phyloP scores from a whole-genome alignment of 2,797 vertebrate genomes.

The Siniperca obscura region DNA sequence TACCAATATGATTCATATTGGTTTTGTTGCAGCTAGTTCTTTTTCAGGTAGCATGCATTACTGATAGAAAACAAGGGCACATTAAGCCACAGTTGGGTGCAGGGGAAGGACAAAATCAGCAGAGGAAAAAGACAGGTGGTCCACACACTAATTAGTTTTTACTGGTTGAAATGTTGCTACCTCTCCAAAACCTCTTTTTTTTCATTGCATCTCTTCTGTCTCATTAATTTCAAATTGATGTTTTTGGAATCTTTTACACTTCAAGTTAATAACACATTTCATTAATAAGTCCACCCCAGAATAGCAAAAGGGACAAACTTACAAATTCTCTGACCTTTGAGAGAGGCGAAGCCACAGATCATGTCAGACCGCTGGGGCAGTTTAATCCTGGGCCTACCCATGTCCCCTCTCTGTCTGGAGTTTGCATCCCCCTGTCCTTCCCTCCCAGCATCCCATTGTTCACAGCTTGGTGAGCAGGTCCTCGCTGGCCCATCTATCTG shows the following conservation, averaged over 20 bases:
- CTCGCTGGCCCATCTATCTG: constrained; percentile 90
- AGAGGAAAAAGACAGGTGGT: not conserved
- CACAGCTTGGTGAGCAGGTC: constrained; percentile 85
- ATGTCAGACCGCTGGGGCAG: constrained; percentile 96
- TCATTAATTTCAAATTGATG: not conserved
- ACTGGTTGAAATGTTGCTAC: not conserved
- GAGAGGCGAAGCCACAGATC: constrained; percentile 96
- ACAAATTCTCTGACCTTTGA: constrained; percentile 90
- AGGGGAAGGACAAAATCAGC: not conserved
- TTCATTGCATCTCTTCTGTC: not conserved
- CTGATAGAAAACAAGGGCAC: not conserved
- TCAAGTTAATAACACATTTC: constrained; percentile 20
- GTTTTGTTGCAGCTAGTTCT: not conserved
- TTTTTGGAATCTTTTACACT: not conserved
- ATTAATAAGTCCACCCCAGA: constrained; percentile 23
- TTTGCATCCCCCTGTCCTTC: constrained; percentile 79
- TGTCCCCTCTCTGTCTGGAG: constrained; percentile 80
- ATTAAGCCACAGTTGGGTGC: not conserved
- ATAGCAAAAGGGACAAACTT: constrained; percentile 61
- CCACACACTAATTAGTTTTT: not conserved
- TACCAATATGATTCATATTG: not conserved
- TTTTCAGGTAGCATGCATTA: not conserved
- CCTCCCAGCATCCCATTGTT: constrained; percentile 91
- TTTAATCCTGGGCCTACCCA: constrained; percentile 86
- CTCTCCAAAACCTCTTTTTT: not conserved